Base-by-base conservation (phyloP, 2,888 invertebrate species). In the Lasius platythorax region DNA sequence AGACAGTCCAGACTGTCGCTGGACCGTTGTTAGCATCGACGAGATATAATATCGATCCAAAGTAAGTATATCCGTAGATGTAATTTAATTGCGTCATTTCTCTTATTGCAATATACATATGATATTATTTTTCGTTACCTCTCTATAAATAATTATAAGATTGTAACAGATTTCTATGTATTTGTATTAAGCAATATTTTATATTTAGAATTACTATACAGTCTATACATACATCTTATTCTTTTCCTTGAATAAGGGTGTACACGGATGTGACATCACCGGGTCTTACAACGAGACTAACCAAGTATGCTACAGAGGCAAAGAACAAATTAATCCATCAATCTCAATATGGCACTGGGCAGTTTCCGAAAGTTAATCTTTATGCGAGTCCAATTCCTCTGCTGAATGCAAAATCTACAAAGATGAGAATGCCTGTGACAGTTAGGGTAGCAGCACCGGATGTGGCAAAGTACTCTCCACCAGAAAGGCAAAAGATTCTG, bases 11-110 rank as follows among this genome's bases (percentile, higher is more conserved):
- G 81, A 94, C 94, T 12, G 91, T 94, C 8, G 94, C 94, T 12
- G 95, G 96, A 46, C 96, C 96, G 0, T 91, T 96, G 50, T 92
- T 96, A 46, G 93, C 95, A 56, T 95, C 96, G 0, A 95, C 95
- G 6, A 94, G 94, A 91, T 96, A 95, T 88, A 95, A 95, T 87
- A 95, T 95, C 33, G 95, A 95, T 91, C 94, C 95, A 2, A 95
- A 95, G 95, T 95, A 92, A 92, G 92, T 91, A 61, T 72, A 67
- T 3, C 23, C 50, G 9, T 28, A 18, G 8, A 46, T 46, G 18
- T 18, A 1, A 50, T 53, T 56, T 28, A 33, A 15, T 8, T 15
- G 8, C 0, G 5, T 50, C 9, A n/a, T 70, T 23, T 33, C 2
- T 68, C 2, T 68, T 33, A 6, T 23, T 23, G 5, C 23, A 37